Percentiles rank a stretch among this genome's conserved stretches.
Conservation (phyloP, 1,140 invertebrate species). For the Drosophila ficusphila region DNA sequence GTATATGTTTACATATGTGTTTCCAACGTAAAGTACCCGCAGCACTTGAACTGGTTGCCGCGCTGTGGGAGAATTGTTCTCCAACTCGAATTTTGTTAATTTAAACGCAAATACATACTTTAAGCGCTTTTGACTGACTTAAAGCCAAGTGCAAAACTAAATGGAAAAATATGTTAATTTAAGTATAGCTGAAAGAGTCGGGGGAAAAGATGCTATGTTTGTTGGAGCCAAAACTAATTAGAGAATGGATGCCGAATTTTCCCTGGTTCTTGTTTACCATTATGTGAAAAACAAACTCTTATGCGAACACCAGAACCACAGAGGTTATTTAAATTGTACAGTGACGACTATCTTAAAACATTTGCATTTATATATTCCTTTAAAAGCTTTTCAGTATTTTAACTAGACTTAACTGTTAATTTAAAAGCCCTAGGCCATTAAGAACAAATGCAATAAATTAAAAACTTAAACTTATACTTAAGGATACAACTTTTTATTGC, state of each 20-base stretch:
- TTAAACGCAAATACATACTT: constrained; percentile 59
- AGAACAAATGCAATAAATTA: no score
- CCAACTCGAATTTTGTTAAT: constrained; percentile 56
- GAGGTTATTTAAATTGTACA: no score
- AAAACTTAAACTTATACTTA: no score
- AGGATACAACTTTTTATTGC: no score
- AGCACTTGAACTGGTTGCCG: constrained; percentile 67
- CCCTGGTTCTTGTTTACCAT: background rate
- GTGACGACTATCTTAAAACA: no score
- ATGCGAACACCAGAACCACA: no score
- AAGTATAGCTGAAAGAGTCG: background rate
- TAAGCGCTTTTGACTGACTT: constrained; percentile 34
- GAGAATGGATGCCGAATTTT: background rate
- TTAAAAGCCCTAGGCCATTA: no score
- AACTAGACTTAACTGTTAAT: no score
- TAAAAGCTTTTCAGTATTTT: no score
- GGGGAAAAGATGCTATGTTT: background rate
- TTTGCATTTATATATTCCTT: no score
- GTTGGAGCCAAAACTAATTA: constrained; percentile 8
- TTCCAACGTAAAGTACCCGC: constrained; percentile 66
- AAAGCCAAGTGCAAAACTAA: constrained; percentile 27
- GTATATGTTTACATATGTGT: constrained; percentile 21
- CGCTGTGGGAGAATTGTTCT: constrained; percentile 57
- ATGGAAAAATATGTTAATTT: constrained; percentile 57
- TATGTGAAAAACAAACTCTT: no score